Conservation (phyloP, 2,797 vertebrate genomes). For the Premnoplex brunnescens region DNA sequence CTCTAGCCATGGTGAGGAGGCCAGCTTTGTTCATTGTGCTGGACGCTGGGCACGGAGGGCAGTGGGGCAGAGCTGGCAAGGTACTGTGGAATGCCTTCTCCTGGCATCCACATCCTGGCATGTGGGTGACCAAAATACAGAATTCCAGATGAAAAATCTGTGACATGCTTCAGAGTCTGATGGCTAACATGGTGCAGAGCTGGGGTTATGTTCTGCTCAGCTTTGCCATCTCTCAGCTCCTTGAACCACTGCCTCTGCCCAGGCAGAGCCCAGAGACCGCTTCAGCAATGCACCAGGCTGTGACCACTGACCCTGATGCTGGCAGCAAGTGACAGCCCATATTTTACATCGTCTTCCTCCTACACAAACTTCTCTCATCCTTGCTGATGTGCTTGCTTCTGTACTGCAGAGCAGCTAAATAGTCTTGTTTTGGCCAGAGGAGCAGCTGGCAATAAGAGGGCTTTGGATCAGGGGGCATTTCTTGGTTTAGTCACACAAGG, state of each 20-base stretch:
- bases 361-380: background rate
- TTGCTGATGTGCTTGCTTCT: background rate
- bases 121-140: background rate
- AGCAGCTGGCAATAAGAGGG: background rate
- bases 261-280: background rate
- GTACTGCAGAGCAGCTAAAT: background rate
- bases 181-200: background rate
- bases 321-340: background rate
- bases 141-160: accelerated
- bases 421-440: background rate
- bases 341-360: background rate
- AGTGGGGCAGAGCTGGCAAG: constrained; percentile 48
- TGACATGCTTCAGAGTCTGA: accelerated
- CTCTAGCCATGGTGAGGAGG: background rate
- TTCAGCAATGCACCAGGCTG: background rate
- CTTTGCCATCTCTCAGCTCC: background rate
- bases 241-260: background rate
- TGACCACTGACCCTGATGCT: background rate
- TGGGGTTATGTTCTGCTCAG: background rate
- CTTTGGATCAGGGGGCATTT: background rate
- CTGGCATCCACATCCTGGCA: background rate
- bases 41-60: background rate
- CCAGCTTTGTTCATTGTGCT: constrained; percentile 66
- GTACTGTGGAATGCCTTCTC: background rate
- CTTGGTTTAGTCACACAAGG: background rate